phyloP scores from a whole-genome alignment of 2,797 vertebrate genomes.

The Heteromormyrus szaboi region DNA sequence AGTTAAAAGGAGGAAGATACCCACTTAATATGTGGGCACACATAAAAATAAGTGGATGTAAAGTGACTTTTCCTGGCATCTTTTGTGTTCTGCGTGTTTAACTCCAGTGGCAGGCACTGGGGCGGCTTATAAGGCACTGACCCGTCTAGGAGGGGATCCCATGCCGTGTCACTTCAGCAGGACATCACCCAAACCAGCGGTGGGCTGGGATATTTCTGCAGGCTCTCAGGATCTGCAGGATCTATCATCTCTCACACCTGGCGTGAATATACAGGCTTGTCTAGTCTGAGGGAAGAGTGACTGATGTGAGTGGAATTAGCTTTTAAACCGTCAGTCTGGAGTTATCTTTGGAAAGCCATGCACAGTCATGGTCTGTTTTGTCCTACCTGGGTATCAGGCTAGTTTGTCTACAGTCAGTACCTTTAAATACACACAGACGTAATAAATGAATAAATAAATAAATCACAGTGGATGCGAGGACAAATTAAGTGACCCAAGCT shows the following conservation, averaged over 20 bases:
- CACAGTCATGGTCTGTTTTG: slow-evolving; percentile 46
- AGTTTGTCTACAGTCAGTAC: neutral
- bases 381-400: slow-evolving; percentile 28
- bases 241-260: neutral
- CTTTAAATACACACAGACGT: neutral
- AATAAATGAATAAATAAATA: neutral
- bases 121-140: slow-evolving; percentile 56
- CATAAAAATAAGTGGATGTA: slow-evolving; percentile 71
- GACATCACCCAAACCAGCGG: slow-evolving; percentile 10
- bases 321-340: slow-evolving; percentile 17
- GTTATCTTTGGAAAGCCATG: neutral
- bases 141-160: slow-evolving; percentile 44
- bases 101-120: slow-evolving; percentile 61
- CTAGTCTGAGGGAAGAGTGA: slow-evolving; percentile 2
- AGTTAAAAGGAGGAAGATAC: slow-evolving; percentile 67
- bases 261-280: neutral
- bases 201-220: neutral
- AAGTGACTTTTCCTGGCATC: slow-evolving; percentile 71
- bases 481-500: neutral
- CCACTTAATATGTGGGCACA: slow-evolving; percentile 76
- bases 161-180: slow-evolving; percentile 28
- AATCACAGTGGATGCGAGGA: neutral
- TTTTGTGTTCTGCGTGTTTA: slow-evolving; percentile 64
- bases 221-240: neutral
- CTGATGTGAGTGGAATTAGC: slow-evolving; percentile 16